These are phyloP conservation scores for Drosophila equinoxialis DNA, from an alignment of 1,140 invertebrate species.

Conservation along the genomic window DNA sequence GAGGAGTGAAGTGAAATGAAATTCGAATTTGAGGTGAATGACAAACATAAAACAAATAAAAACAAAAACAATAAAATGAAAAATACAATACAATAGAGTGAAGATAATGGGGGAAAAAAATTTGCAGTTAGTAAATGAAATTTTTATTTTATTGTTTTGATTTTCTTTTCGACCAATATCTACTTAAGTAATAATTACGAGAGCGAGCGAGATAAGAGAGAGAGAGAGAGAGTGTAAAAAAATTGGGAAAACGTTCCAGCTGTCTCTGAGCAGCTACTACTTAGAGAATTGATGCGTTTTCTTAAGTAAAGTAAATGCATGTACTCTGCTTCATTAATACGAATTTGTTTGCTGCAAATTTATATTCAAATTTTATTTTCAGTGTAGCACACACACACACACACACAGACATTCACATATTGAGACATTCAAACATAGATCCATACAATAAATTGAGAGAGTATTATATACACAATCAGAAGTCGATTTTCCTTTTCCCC, in stretches of 20 bases:
- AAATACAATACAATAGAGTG: conserved; percentile 59
- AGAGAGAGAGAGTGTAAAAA: conserved; percentile 33
- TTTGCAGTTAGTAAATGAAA: conserved; percentile 35
- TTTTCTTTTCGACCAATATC: conserved; percentile 31
- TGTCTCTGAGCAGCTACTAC: conserved; percentile 46
- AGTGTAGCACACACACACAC: conserved; percentile 37
- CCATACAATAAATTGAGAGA: conserved; percentile 19
- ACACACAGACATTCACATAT: conserved; percentile 21
- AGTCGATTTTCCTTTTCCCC: neutral
- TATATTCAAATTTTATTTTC: conserved; percentile 22
- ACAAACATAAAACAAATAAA: conserved; percentile 1
- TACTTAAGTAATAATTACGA: conserved; percentile 40
- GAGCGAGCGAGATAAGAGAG: conserved; percentile 4
- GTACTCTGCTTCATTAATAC: conserved; percentile 65
- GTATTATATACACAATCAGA: neutral
- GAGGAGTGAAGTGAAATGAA: conserved; percentile 29
- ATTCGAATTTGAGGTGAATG: conserved; percentile 31
- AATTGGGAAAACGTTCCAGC: conserved; percentile 32
- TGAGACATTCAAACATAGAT: conserved; percentile 15
- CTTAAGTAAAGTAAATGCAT: conserved; percentile 72
- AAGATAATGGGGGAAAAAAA: conserved; percentile 57
- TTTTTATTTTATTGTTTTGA: neutral
- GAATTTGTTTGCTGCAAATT: conserved; percentile 59
- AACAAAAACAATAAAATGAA: conserved; percentile 57
- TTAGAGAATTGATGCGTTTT: conserved; percentile 51